Evolutionary conservation across 2,113 vertebrate genomes (phyloP).

Genomic region (Burhinus oedicnemus): DNA sequence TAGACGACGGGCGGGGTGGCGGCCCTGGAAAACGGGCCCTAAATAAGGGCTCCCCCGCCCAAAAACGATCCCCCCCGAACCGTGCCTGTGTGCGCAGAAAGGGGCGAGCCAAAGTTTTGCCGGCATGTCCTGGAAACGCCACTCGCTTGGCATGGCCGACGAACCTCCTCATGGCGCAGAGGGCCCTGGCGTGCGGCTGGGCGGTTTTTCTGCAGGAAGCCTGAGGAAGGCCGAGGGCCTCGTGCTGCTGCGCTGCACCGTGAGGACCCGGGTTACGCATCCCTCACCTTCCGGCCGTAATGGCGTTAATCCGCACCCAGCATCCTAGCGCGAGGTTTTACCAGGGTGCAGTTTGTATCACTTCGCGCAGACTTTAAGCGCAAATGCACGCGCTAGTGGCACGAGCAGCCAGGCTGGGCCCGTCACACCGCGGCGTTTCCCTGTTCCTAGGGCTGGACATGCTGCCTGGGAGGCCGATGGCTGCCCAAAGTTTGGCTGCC

Average conservation of each 20-base stretch:
- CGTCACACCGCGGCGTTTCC: fast-evolving
- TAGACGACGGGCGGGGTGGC: fast-evolving
- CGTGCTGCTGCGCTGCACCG: fast-evolving
- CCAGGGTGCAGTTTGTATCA: fast-evolving
- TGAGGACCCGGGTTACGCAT: fast-evolving
- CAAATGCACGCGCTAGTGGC: fast-evolving
- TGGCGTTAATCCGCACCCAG: fast-evolving
- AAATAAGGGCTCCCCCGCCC: fast-evolving
- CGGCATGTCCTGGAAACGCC: fast-evolving
- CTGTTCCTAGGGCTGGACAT: fast-evolving
- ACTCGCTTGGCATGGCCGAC: fast-evolving
- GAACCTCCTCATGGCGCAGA: too few species aligned
- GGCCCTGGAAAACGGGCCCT: background rate
- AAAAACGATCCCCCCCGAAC: too few species aligned
- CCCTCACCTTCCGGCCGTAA: background rate
- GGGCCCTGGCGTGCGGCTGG: background rate
- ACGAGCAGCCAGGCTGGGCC: fast-evolving
- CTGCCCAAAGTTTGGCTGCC: background rate
- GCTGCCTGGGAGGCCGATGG: fast-evolving
- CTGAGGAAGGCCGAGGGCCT: fast-evolving
- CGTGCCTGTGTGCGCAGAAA: background rate
- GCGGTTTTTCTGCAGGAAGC: fast-evolving
- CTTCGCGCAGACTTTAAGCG: background rate
- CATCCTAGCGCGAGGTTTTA: fast-evolving
- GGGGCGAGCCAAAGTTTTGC: fast-evolving